A percentile compares a stretch with the other conserved stretches of the same genome.
Conservation (phyloP, 2,797 vertebrate species). For the Trematomus bernacchii region DNA sequence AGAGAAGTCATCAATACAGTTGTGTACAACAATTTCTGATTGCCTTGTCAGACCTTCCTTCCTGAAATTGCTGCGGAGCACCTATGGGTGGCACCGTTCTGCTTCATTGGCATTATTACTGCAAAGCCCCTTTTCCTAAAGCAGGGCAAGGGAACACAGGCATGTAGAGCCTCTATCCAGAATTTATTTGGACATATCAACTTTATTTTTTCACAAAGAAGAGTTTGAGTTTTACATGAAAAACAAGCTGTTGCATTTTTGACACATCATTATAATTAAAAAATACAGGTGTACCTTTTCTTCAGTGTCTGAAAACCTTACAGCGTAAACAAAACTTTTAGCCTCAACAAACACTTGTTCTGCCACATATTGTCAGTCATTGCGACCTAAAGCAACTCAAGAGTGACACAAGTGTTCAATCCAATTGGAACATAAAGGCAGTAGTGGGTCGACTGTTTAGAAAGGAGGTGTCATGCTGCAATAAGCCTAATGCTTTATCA, state of each 20-base stretch:
- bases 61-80: conserved; percentile 10
- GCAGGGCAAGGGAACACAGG: conserved; percentile 38
- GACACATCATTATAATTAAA: conserved; percentile 52
- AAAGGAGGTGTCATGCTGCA: conserved; percentile 59
- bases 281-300: conserved; percentile 58
- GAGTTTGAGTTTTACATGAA: conserved; percentile 66
- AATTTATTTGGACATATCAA: conserved; percentile 60
- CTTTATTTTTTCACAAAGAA: conserved; percentile 71
- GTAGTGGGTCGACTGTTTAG: conserved; percentile 67
- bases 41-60: conserved; percentile 2
- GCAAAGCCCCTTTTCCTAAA: background rate
- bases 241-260: conserved; percentile 58
- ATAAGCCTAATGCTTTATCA: conserved; percentile 49
- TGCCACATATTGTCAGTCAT: conserved; percentile 72
- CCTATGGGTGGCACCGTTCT: conserved; percentile 28
- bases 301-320: conserved; percentile 75
- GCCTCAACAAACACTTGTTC: conserved; percentile 59
- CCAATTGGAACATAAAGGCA: conserved; percentile 65
- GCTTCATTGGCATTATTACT: conserved; percentile 5
- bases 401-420: conserved; percentile 58
- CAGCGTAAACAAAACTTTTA: conserved; percentile 58
- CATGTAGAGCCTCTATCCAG: conserved; percentile 28
- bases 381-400: conserved; percentile 47
- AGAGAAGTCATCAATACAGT: conserved; percentile 32
- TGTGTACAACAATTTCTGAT: conserved; percentile 11